Percentiles rank a stretch among this genome's conserved stretches.
phyloP scores from a whole-genome alignment of 2,797 vertebrate genomes.

The Sebastes trivittatus region DNA sequence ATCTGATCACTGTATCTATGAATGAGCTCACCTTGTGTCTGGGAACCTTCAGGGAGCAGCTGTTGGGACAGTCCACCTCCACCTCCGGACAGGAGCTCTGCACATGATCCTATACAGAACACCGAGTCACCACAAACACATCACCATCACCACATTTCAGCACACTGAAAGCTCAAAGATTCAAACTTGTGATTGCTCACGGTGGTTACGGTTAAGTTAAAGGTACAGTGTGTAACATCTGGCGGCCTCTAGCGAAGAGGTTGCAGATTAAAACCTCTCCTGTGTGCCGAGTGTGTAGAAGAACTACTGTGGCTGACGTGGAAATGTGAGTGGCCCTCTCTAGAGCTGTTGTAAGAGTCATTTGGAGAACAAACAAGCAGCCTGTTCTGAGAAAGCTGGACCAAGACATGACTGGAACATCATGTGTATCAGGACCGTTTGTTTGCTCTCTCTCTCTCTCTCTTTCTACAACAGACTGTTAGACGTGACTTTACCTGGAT shows the following conservation, averaged over 20 bases:
- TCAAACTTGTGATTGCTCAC: background rate
- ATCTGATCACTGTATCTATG: background rate
- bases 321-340: too few relatives aligned
- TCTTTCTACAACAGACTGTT: background rate
- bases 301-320: too few relatives aligned
- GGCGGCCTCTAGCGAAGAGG: too few relatives aligned
- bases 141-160: background rate
- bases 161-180: background rate
- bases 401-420: background rate
- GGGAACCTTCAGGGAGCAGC: constrained; percentile 83
- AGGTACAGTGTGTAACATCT: too few relatives aligned
- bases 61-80: constrained; percentile 86
- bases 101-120: constrained; percentile 83
- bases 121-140: background rate
- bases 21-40: constrained; percentile 84
- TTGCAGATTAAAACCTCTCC: too few relatives aligned
- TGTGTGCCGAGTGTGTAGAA: too few relatives aligned
- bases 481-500: constrained; percentile 32
- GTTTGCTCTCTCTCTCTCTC: background rate
- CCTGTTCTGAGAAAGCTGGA: background rate
- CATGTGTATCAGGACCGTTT: background rate
- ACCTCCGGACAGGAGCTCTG: constrained; percentile 84
- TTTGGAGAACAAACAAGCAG: background rate
- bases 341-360: too few relatives aligned
- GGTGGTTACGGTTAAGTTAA: too few relatives aligned